These are phyloP conservation scores for Pristiophorus japonicus DNA, from an alignment of 2,113 vertebrate genomes.

Conservation along the genomic window DNA sequence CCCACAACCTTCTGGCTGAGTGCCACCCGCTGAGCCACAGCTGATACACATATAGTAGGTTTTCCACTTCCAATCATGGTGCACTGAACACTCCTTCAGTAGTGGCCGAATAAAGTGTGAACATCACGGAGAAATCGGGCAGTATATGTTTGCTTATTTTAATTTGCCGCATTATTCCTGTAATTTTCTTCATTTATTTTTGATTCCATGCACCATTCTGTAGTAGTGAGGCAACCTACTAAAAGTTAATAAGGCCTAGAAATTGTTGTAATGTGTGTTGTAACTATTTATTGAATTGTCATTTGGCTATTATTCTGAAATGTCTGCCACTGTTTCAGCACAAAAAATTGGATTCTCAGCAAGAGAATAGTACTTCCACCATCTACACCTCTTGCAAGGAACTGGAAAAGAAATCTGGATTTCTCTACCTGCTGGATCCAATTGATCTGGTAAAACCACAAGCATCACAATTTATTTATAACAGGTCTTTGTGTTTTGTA, in stretches of 20 bases:
- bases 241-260: background rate
- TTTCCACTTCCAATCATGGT: background rate
- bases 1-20: no score
- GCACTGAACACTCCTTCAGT: background rate
- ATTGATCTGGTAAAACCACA: constrained; percentile 77
- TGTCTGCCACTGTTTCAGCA: constrained; percentile 59
- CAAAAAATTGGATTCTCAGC: constrained; percentile 77
- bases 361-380: constrained; percentile 59
- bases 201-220: background rate
- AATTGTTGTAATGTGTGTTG: background rate
- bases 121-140: background rate
- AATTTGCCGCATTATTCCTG: background rate
- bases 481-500: background rate
- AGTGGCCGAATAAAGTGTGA: background rate
- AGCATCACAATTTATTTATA: background rate
- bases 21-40: no score
- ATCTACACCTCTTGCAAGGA: constrained; percentile 65
- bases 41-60: background rate
- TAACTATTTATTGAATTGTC: background rate
- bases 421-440: constrained; percentile 89
- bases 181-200: background rate
- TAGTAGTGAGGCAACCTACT: no score
- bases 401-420: constrained; percentile 76
- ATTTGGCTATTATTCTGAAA: background rate
- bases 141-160: background rate